Conservation (phyloP, 2,888 invertebrate genomes). For the Ectemnius cavifrons region DNA sequence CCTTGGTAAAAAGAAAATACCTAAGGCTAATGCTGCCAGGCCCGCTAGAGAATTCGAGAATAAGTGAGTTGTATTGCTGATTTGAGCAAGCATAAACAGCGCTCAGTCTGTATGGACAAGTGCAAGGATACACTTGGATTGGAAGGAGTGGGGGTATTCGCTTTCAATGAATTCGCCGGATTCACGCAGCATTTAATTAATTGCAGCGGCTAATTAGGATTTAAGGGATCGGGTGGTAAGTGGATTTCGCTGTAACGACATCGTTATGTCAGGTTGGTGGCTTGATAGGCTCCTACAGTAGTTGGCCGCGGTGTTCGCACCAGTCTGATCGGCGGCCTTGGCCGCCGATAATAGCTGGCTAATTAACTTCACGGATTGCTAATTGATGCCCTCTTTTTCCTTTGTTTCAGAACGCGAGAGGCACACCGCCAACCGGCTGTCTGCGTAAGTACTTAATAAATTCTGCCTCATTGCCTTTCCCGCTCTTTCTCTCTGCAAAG, state of each 20-base stretch:
- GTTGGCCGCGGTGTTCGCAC: neutral
- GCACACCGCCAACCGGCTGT: slow-evolving; percentile 76
- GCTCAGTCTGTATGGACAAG: too few species aligned
- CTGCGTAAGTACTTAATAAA: slow-evolving; percentile 78
- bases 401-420: slow-evolving; percentile 80
- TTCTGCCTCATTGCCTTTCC: neutral
- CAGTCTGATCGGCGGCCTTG: slow-evolving; percentile 33
- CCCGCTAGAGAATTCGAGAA: too few species aligned
- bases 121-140: too few species aligned
- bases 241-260: slow-evolving; percentile 19
- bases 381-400: slow-evolving; percentile 47
- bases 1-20: too few species aligned
- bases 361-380: slow-evolving; percentile 37
- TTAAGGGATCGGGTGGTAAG: slow-evolving; percentile 9
- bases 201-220: neutral
- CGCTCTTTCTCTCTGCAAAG: neutral
- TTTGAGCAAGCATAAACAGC: too few species aligned
- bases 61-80: too few species aligned
- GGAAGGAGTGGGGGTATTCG: too few species aligned
- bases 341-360: slow-evolving; percentile 31
- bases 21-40: too few species aligned
- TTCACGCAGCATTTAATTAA: neutral
- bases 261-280: slow-evolving; percentile 17
- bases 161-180: neutral
- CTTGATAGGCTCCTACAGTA: slow-evolving; percentile 9